Conservation (phyloP, 2,797 vertebrate species). For the Trematomus bernacchii region DNA sequence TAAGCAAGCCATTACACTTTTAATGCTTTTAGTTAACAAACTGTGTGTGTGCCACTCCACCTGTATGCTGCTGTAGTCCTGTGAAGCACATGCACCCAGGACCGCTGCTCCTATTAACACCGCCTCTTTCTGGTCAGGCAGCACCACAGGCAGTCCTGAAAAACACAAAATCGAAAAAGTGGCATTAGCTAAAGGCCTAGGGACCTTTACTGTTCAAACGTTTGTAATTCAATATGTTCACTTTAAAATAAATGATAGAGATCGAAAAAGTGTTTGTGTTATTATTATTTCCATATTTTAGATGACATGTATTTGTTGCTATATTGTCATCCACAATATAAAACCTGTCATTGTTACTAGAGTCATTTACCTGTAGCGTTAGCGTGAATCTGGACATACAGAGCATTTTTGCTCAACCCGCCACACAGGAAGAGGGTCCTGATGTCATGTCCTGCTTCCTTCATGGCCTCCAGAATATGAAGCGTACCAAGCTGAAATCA, state of each 20-base stretch:
- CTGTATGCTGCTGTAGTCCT: conserved; percentile 90
- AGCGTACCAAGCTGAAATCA: conserved; percentile 91
- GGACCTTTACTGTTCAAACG: not conserved
- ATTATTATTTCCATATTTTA: not conserved
- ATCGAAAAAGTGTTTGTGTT: not conserved
- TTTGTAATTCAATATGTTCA: no score
- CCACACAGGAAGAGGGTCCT: conserved; percentile 93
- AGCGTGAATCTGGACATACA: conserved; percentile 94
- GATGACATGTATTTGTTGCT: not conserved
- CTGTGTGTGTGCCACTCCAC: conserved; percentile 72
- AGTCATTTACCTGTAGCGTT: conserved; percentile 89
- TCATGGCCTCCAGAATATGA: conserved; percentile 93
- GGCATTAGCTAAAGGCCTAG: not conserved
- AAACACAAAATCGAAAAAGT: not conserved
- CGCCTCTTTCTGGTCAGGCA: conserved; percentile 93
- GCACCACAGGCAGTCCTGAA: conserved; percentile 91
- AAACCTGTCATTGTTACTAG: not conserved
- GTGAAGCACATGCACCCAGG: conserved; percentile 94
- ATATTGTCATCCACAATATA: not conserved
- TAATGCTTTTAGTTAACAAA: not conserved
- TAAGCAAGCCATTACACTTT: not conserved
- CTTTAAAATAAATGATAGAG: not conserved
- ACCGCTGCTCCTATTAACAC: conserved; percentile 94
- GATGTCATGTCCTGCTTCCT: conserved; percentile 90
- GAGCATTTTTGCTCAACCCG: conserved; percentile 94